These are phyloP conservation scores for Sinocyclocheilus anshuiensis DNA, from an alignment of 2,113 vertebrate species.

Conservation along the genomic window DNA sequence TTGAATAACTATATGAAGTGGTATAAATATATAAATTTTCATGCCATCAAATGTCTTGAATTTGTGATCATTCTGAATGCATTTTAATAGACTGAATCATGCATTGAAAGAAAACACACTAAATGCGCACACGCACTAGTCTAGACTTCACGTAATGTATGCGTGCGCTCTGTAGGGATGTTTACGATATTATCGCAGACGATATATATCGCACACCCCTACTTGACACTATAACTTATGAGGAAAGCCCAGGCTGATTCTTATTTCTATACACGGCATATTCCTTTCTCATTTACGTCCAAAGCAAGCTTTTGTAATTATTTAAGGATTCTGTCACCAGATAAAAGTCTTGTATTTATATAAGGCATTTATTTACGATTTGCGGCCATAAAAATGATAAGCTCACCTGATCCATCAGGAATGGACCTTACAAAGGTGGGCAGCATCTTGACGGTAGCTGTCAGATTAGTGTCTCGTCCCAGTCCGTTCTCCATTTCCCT, in stretches of 20 bases:
- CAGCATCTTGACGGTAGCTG: slow-evolving; percentile 91
- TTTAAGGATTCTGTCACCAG: not conserved
- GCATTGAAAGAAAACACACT: too few relatives aligned
- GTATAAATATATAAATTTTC: too few relatives aligned
- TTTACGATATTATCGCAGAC: too few relatives aligned
- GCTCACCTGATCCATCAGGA: slow-evolving; percentile 93
- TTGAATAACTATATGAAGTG: too few relatives aligned
- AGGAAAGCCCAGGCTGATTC: not conserved
- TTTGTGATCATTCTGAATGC: too few relatives aligned
- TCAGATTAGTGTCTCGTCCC: slow-evolving; percentile 87
- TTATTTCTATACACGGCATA: not conserved
- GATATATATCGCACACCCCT: too few relatives aligned
- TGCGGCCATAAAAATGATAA: not conserved
- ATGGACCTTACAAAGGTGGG: slow-evolving; percentile 96
- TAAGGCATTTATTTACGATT: not conserved
- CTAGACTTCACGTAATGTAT: too few relatives aligned
- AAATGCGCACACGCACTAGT: too few relatives aligned
- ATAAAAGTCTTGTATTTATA: not conserved
- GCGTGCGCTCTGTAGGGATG: too few relatives aligned
- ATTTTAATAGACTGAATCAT: too few relatives aligned
- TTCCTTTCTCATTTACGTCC: not conserved
- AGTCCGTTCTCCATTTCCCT: slow-evolving; percentile 88
- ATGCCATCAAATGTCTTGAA: too few relatives aligned
- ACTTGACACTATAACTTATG: not conserved
- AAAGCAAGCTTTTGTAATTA: not conserved